phyloP scores from a whole-genome alignment of 2,888 invertebrate genomes.

The Agrilus mali region DNA sequence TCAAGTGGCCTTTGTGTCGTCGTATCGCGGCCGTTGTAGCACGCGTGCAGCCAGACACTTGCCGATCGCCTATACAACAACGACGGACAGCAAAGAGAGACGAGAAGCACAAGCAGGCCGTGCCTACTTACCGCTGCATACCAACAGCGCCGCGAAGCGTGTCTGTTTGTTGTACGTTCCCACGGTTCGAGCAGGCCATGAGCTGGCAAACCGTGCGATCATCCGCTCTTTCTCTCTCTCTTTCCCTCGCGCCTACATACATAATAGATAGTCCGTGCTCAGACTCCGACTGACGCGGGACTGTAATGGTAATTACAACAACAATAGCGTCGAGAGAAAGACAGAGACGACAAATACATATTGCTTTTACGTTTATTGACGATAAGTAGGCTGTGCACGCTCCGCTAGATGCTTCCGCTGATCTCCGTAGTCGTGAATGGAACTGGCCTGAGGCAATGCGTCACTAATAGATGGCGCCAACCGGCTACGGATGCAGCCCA shows the following conservation, averaged over 20 bases:
- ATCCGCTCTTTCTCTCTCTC: slow-evolving; percentile 3
- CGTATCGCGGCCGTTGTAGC: slow-evolving; percentile 28
- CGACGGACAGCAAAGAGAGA: background rate
- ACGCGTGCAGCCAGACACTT: slow-evolving; percentile 25
- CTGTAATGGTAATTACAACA: background rate
- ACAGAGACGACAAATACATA: background rate
- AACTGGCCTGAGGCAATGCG: too few relatives aligned
- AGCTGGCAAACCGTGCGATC: slow-evolving; percentile 19
- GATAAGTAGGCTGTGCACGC: background rate
- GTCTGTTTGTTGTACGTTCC: slow-evolving; percentile 28
- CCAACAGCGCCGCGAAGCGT: slow-evolving; percentile 21
- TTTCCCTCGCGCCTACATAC: slow-evolving; percentile 4
- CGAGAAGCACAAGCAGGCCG: slow-evolving; percentile 16
- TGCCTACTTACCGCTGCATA: slow-evolving; percentile 22
- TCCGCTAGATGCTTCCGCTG: too few relatives aligned
- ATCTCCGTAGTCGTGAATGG: too few relatives aligned
- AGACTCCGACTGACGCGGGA: background rate
- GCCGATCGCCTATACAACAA: slow-evolving; percentile 15
- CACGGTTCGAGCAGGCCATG: slow-evolving; percentile 16
- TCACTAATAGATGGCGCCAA: too few relatives aligned
- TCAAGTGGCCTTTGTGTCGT: slow-evolving; percentile 14
- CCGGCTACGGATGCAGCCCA: too few relatives aligned
- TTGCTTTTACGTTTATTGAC: background rate
- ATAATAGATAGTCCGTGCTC: slow-evolving; percentile 6
- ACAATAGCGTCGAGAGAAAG: background rate